Evolutionary conservation across 2,888 invertebrate genomes (phyloP).

Genomic region (Ornithoptera priamus): DNA sequence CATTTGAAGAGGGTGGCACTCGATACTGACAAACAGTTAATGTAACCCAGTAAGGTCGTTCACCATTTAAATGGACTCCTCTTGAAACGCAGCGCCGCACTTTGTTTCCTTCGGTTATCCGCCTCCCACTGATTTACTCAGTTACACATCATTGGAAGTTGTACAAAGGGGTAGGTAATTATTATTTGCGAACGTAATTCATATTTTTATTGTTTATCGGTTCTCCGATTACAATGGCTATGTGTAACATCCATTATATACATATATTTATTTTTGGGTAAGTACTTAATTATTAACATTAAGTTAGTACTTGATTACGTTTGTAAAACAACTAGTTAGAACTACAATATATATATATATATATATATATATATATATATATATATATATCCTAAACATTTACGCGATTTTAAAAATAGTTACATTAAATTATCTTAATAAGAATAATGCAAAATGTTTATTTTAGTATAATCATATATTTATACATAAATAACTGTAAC

Average conservation of each 20-base stretch:
- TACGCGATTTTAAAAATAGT: too few relatives aligned
- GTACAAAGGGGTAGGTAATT: conserved; percentile 11
- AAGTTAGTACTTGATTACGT: too few relatives aligned
- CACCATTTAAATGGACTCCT: conserved; percentile 20
- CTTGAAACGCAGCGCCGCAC: conserved; percentile 24
- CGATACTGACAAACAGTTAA: neutral
- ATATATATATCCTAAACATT: too few relatives aligned
- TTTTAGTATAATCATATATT: too few relatives aligned
- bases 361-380: too few relatives aligned
- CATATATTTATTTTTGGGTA: neutral
- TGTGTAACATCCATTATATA: neutral
- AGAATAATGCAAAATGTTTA: too few relatives aligned
- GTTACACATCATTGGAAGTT: conserved; percentile 20
- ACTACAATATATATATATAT: too few relatives aligned
- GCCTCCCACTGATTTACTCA: conserved; percentile 8
- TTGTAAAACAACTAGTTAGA: too few relatives aligned
- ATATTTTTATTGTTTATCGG: neutral
- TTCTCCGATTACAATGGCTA: neutral
- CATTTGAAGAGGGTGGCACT: conserved; percentile 3
- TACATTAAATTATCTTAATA: too few relatives aligned
- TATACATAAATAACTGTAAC: too few relatives aligned
- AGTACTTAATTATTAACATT: too few relatives aligned
- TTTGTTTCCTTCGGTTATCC: conserved; percentile 3
- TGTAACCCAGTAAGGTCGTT: conserved; percentile 23
- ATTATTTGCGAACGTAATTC: conserved; percentile 6